Conservation (phyloP, 35 echinoderm and acorn worm species). For the Patiria miniata region DNA sequence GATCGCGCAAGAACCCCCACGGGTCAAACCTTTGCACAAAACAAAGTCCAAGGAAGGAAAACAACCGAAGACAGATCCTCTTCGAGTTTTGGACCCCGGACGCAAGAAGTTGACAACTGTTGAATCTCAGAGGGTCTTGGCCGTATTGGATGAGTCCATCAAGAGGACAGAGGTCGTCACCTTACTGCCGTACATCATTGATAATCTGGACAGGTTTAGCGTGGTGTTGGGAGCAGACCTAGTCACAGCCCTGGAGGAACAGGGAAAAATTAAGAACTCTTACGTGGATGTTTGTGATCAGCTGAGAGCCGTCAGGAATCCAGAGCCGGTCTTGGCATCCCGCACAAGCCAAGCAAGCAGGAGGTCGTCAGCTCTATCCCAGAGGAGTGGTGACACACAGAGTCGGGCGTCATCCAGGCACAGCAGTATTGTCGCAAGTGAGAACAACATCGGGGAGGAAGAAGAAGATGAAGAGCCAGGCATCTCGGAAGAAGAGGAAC, state of each 20-base stretch:
- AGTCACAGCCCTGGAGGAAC: slow-evolving; percentile 67
- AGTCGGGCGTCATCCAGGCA: slow-evolving; percentile 1
- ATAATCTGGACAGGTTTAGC: slow-evolving; percentile 82
- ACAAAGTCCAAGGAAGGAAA: slow-evolving; percentile 61
- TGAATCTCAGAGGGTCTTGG: slow-evolving; percentile 89
- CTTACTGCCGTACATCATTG: slow-evolving; percentile 69
- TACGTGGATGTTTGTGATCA: slow-evolving; percentile 60
- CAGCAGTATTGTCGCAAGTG: not conserved
- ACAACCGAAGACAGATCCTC: slow-evolving; percentile 75
- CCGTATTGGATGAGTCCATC: slow-evolving; percentile 87
- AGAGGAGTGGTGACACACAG: not conserved
- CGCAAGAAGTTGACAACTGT: slow-evolving; percentile 96
- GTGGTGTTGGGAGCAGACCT: slow-evolving; percentile 71
- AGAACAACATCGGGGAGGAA: not conserved
- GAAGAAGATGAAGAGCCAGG: slow-evolving; percentile 3
- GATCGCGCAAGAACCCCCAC: slow-evolving; percentile 52
- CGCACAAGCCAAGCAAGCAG: not conserved
- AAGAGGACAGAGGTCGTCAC: slow-evolving; percentile 79
- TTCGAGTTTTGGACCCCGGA: slow-evolving; percentile 92
- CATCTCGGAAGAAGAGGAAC: slow-evolving; percentile 62
- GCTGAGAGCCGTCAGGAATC: slow-evolving; percentile 50
- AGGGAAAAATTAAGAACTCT: slow-evolving; percentile 65
- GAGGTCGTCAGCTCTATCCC: slow-evolving; percentile 10
- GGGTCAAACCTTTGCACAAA: slow-evolving; percentile 45
- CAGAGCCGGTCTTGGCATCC: slow-evolving; percentile 7